Evolutionary conservation across 2,113 vertebrate genomes (phyloP).

Genomic region (Eurystomus gularis): DNA sequence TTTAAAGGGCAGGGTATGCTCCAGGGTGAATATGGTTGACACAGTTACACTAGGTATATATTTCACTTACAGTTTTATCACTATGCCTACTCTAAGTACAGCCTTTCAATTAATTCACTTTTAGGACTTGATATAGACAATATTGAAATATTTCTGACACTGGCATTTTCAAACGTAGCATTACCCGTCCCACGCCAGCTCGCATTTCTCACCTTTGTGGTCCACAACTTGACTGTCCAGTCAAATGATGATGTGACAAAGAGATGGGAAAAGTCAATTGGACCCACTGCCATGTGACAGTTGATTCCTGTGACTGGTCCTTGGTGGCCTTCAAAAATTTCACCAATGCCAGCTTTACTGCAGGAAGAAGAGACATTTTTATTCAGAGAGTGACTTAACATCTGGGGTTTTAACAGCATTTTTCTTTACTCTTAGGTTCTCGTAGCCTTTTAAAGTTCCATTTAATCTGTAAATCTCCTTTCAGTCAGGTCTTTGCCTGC

Average conservation of each 20-base stretch:
- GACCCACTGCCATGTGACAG: constrained; percentile 93
- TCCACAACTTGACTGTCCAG: constrained; percentile 98
- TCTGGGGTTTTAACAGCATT: background rate
- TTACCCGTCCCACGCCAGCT: background rate
- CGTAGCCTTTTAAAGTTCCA: background rate
- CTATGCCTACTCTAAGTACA: background rate
- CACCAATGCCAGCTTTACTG: constrained; percentile 97
- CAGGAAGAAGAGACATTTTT: background rate
- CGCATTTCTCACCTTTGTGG: constrained; percentile 87
- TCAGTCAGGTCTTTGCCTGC: background rate
- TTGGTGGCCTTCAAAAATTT: constrained; percentile 97
- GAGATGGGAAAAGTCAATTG: constrained; percentile 94
- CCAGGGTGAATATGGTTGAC: background rate
- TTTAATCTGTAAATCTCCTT: background rate
- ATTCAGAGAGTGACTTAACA: background rate
- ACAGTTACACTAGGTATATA: background rate
- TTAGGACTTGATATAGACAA: background rate
- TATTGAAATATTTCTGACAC: background rate
- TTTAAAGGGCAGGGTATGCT: background rate
- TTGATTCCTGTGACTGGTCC: constrained; percentile 96
- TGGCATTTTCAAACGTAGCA: background rate
- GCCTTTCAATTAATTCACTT: background rate
- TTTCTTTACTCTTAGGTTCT: background rate
- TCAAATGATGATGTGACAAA: constrained; percentile 97
- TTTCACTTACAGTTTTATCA: background rate